Evolutionary conservation across 2,113 vertebrate species (phyloP), one percentile per base, ranked within the genome.

Genomic region (Osmerus mordax): DNA sequence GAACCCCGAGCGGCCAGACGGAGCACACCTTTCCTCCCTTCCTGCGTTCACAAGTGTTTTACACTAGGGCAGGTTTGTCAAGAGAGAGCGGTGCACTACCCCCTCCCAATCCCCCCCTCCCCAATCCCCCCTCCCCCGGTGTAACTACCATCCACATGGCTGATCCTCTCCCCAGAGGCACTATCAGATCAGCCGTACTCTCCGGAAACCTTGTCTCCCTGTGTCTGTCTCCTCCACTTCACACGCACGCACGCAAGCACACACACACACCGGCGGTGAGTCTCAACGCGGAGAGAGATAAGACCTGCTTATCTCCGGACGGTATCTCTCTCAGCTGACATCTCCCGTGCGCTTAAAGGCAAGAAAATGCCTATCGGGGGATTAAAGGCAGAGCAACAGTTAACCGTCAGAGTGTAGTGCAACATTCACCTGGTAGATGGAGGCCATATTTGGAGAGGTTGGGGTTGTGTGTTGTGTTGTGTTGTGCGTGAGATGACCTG

Each of bases 301-400:
- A 84, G 67, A 77, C 71, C 14, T 4, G 51, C 67, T 36, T 83
- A 87, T 86, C 80, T 67, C 51, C 56, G 65, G 65, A 52, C 70
- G 70, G 65, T 67, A 79, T 86, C 84, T 69, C 84, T 69, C 71
- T 16, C 63, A 80, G 79, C 76, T 78, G 75, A 84, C 81, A 81
- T 36, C 70, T 8, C n/a, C 9, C 66, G 74, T 32, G 63, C 64
- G 73, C 41, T 69, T 72, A 72, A 60, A 21, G 70, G 41, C 41
- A 76, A 16, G 32, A 2, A 62, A 4, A 67, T 29, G 8, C n/a
- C 41, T 63, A 23, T 9, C n/a, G 19, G 83, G 41, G 41, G 83
- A 86, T 89, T 87, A 86, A 56, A 25, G 41, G 62, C 54, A 63
- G 76, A 79, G 13, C 67, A 76, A 81, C n/a, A 19, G 73, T 36